Base-by-base conservation (phyloP, 1,140 invertebrate genomes). In the Cardiocondyla obscurior region DNA sequence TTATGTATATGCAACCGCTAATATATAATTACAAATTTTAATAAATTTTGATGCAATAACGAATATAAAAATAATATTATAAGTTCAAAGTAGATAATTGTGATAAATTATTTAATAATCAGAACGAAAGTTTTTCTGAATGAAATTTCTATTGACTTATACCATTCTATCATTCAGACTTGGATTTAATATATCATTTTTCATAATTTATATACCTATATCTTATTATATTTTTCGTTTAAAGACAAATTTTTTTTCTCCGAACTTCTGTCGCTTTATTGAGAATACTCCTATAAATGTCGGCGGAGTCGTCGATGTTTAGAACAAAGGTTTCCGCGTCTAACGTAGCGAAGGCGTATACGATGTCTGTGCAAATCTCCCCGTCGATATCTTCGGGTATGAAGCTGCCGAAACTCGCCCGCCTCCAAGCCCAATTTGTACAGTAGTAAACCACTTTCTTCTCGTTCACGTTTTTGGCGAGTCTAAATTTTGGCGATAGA, bases 281-380 rank as follows among this genome's bases (percentile, higher is more conserved):
- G 12, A 87, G 62, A 14, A 97, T 72, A 4, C 79, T 79, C 82
- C 98, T 97, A 55, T 98, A 97, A 16, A 97, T 94, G 92, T 98
- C 97, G 7, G 96, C 95, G 7, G 96, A 95, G 94, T 98, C 98
- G 58, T 97, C 97, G 67, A 97, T 95, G 42, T 96, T 96, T 4
- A 98, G 95, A 0, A 95, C 93, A 1, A 98, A 93, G 12, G 95
- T 96, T 55, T 97, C 95, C 0, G 96, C 95, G 89, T 98, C 96
- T 10, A 98, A 91, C 5, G 96, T 96, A 10, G 97, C 97, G 91
- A 98, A 99, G 0, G 98, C 97, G 86, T 99, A 99, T 8, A 99
- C 95, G 2, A 99, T 94, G 87, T 98, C 97, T 0, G 97, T 98
- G 89, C 98, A 99, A 0, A 98, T 95, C 44, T 94, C 93, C 0